These are phyloP conservation scores for Columbina picui DNA, from an alignment of 2,113 vertebrate species.

Conservation along the genomic window DNA sequence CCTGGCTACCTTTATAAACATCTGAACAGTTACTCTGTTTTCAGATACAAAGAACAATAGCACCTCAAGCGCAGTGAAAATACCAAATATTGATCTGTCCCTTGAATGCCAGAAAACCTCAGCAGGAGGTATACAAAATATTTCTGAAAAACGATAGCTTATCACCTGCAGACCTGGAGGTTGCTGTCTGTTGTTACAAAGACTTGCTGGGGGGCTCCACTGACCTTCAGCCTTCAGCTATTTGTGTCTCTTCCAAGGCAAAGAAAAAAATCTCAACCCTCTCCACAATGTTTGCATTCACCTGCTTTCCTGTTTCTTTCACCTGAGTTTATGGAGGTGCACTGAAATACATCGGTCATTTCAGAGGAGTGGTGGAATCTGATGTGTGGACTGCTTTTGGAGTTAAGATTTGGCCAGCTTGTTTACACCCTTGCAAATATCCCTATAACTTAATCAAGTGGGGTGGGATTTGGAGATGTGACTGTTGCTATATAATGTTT, in stretches of 20 bases:
- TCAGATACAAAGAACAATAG: conserved; percentile 65
- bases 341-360: neutral
- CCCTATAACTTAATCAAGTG: neutral
- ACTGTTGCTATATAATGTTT: neutral
- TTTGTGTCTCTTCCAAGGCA: conserved; percentile 55
- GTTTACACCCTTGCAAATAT: neutral
- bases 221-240: conserved; percentile 59
- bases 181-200: conserved; percentile 28
- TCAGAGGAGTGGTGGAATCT: neutral
- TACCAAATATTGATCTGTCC: conserved; percentile 60
- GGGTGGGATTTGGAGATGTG: neutral
- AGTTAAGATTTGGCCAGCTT: neutral
- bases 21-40: conserved; percentile 48
- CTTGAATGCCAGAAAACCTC: conserved; percentile 47
- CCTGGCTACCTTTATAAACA: conserved; percentile 45
- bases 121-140: conserved; percentile 52
- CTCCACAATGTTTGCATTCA: conserved; percentile 22
- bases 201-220: conserved; percentile 43
- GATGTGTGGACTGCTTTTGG: neutral
- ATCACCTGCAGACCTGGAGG: conserved; percentile 58
- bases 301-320: neutral
- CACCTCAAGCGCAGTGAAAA: neutral
- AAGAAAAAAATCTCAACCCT: conserved; percentile 24
- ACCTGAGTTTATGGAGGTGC: neutral
- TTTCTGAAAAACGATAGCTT: conserved; percentile 54